A percentile compares a stretch with the other conserved stretches of the same genome.
Conservation (phyloP, 2,113 vertebrate species). For the Pithys albifrons region DNA sequence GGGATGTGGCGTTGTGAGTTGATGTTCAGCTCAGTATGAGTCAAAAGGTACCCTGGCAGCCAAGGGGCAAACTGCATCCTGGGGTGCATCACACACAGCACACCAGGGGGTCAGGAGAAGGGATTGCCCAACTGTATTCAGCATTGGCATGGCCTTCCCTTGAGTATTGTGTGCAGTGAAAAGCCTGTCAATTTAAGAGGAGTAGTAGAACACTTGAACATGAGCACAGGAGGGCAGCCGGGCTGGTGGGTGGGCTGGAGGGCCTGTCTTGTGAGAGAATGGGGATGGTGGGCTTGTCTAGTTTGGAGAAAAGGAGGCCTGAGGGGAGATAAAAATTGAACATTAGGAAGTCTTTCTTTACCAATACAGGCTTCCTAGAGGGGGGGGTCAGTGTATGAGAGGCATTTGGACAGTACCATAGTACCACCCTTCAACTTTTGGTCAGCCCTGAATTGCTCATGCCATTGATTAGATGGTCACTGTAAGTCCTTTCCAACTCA, state of each 20-base stretch:
- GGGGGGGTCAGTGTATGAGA: not conserved
- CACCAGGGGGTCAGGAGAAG: not conserved
- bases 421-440: not conserved
- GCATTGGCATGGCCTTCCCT: not conserved
- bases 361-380: not conserved
- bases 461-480: not conserved
- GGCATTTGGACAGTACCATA: not conserved
- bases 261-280: fast-evolving
- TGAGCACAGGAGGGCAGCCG: not conserved
- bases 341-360: not conserved
- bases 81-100: not conserved
- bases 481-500: not conserved
- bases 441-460: not conserved
- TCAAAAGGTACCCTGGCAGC: not conserved
- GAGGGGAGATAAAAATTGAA: not conserved
- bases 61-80: too few species aligned
- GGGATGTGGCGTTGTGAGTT: not conserved
- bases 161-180: not conserved
- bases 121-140: not conserved
- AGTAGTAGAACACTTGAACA: not conserved
- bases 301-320: not conserved
- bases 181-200: not conserved
- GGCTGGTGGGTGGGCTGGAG: not conserved
- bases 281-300: not conserved
- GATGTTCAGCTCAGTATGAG: not conserved